Conservation (phyloP, 2,888 invertebrate species). For the Serripes groenlandicus region DNA sequence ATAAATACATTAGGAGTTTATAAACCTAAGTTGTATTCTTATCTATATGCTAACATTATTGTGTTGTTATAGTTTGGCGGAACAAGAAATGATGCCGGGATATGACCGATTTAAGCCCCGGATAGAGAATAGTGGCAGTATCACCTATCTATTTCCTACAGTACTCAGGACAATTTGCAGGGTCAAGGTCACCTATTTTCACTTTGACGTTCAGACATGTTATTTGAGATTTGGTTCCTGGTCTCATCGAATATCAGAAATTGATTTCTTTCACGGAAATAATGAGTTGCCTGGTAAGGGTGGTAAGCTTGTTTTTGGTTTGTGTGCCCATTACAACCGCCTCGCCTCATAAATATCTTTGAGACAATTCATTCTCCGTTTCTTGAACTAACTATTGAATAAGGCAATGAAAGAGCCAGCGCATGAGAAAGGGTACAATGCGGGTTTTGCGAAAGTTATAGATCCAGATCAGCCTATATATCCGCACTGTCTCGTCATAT, state of each 20-base stretch:
- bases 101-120: constrained; percentile 87
- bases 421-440: too few species aligned
- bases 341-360: too few species aligned
- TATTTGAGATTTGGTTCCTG: constrained; percentile 56
- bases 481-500: too few species aligned
- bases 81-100: constrained; percentile 87
- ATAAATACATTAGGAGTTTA: too few species aligned
- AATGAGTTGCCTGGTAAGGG: constrained; percentile 16
- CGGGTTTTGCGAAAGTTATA: too few species aligned
- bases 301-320: constrained; percentile 15
- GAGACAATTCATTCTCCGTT: too few species aligned
- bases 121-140: constrained; percentile 87
- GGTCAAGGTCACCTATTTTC: constrained; percentile 87
- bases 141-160: constrained; percentile 88
- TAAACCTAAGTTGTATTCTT: too few species aligned
- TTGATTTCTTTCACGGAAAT: constrained; percentile 24
- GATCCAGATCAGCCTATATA: too few species aligned
- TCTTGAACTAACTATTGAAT: too few species aligned
- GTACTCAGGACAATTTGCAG: constrained; percentile 88
- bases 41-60: too few species aligned
- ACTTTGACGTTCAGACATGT: constrained; percentile 87
- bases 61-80: constrained; percentile 87
- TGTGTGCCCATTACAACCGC: too few species aligned
- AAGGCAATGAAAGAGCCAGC: too few species aligned
- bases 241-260: constrained; percentile 40